Conservation (phyloP, 1,140 invertebrate genomes). For the Amphibalanus amphitrite region DNA sequence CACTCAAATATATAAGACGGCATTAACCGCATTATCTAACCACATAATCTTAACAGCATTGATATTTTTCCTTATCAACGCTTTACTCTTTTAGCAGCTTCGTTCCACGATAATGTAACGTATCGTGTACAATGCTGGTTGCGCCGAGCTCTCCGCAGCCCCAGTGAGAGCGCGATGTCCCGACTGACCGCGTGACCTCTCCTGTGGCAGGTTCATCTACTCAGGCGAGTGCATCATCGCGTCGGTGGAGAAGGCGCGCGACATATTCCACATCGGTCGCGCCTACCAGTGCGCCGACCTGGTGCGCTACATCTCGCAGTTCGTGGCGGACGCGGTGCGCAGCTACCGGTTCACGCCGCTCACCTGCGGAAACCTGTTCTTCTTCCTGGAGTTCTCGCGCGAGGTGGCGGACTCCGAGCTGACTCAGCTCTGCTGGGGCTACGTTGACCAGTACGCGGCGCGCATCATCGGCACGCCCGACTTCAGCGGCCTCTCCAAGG, state of each 20-base stretch:
- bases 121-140: too few relatives aligned
- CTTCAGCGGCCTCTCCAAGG: slow-evolving; percentile 14
- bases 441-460: slow-evolving; percentile 12
- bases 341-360: slow-evolving; percentile 13
- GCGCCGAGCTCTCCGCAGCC: too few relatives aligned
- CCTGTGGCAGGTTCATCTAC: slow-evolving; percentile 18
- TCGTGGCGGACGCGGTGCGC: slow-evolving; percentile 15
- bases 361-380: slow-evolving; percentile 15
- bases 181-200: too few relatives aligned
- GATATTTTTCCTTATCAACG: too few relatives aligned
- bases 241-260: slow-evolving; percentile 15
- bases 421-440: slow-evolving; percentile 14
- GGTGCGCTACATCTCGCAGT: slow-evolving; percentile 15
- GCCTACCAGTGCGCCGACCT: slow-evolving; percentile 15
- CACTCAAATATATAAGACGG: too few relatives aligned
- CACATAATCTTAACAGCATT: too few relatives aligned
- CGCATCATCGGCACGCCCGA: slow-evolving; percentile 16
- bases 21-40: too few relatives aligned
- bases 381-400: slow-evolving; percentile 15
- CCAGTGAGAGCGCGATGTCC: too few relatives aligned
- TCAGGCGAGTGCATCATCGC: slow-evolving; percentile 15
- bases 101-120: too few relatives aligned
- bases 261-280: slow-evolving; percentile 15
- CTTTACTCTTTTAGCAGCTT: too few relatives aligned
- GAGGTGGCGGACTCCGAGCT: slow-evolving; percentile 14